Percentiles rank a stretch among this genome's conserved stretches.
phyloP scores from a whole-genome alignment of 2,113 vertebrate species.

The Pterophyllum scalare region DNA sequence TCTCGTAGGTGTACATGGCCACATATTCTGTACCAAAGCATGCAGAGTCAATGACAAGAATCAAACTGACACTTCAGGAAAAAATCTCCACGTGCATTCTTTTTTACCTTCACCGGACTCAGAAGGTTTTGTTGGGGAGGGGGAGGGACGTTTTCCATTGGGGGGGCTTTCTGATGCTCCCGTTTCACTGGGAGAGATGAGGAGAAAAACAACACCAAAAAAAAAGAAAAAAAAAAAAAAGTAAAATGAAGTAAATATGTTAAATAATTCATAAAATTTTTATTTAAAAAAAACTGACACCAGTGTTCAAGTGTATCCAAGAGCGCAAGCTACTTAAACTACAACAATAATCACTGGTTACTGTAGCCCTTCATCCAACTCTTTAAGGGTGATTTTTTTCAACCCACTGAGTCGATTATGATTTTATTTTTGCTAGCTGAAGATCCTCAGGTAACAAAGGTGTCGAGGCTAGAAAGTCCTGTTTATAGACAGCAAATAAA shows the following conservation, averaged over 20 bases:
- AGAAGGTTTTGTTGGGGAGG: slow-evolving; percentile 87
- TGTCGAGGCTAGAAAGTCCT: too few species aligned
- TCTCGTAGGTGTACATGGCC: slow-evolving; percentile 99
- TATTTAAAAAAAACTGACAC: background rate
- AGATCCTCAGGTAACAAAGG: too few species aligned
- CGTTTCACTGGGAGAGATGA: slow-evolving; percentile 81
- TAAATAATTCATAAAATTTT: fast-evolving
- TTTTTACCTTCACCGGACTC: slow-evolving; percentile 90
- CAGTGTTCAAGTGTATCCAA: background rate
- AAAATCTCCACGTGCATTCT: background rate
- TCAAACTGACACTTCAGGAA: fast-evolving
- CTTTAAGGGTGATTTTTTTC: too few species aligned
- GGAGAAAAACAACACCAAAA: background rate
- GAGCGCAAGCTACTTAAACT: too few species aligned
- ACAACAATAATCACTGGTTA: too few species aligned
- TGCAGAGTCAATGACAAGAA: background rate
- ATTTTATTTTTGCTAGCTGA: too few species aligned
- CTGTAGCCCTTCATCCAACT: too few species aligned
- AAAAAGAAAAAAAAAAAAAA: too few species aligned
- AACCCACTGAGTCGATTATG: too few species aligned
- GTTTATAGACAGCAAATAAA: too few species aligned
- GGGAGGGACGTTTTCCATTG: slow-evolving; percentile 90
- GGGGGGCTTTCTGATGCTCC: slow-evolving; percentile 92
- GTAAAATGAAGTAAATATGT: too few species aligned
- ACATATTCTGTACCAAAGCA: slow-evolving; percentile 86